phyloP scores from a whole-genome alignment of 1,140 invertebrate species.

The Zaprionus taronus region DNA sequence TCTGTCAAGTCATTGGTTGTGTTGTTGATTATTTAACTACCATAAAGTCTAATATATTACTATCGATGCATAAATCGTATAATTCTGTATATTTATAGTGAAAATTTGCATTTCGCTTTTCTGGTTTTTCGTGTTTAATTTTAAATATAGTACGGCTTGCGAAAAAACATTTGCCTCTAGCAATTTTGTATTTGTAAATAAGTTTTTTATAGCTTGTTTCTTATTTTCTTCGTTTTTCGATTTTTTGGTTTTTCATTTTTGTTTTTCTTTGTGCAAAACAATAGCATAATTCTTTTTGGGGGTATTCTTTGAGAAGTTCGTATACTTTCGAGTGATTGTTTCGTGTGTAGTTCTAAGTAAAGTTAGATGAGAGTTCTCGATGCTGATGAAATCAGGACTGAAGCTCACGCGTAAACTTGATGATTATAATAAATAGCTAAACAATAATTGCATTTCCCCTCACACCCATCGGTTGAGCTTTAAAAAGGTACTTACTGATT shows the following conservation, averaged over 20 bases:
- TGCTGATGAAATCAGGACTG: constrained; percentile 60
- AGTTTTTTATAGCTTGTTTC: constrained; percentile 42
- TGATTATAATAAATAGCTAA: constrained; percentile 42
- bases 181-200: constrained; percentile 69
- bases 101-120: constrained; percentile 52
- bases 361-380: constrained; percentile 11
- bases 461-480: constrained; percentile 38
- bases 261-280: constrained; percentile 67
- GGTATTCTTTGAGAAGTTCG: constrained; percentile 80
- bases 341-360: constrained; percentile 65
- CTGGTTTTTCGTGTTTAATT: constrained; percentile 25
- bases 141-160: constrained; percentile 33
- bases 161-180: constrained; percentile 44
- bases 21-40: constrained; percentile 75
- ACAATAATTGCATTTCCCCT: constrained; percentile 23
- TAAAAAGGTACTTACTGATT: constrained; percentile 60
- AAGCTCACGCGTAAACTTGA: constrained; percentile 59
- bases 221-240: constrained; percentile 31
- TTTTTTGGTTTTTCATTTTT: constrained; percentile 18
- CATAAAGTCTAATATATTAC: constrained; percentile 74
- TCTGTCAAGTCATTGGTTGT: constrained; percentile 74
- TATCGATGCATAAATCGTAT: constrained; percentile 76
- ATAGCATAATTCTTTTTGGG: constrained; percentile 61
- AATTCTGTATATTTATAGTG: constrained; percentile 65
- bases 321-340: constrained; percentile 83